phyloP scores from a whole-genome alignment of 2,888 invertebrate species.

The Acanthosepion pharaonis region DNA sequence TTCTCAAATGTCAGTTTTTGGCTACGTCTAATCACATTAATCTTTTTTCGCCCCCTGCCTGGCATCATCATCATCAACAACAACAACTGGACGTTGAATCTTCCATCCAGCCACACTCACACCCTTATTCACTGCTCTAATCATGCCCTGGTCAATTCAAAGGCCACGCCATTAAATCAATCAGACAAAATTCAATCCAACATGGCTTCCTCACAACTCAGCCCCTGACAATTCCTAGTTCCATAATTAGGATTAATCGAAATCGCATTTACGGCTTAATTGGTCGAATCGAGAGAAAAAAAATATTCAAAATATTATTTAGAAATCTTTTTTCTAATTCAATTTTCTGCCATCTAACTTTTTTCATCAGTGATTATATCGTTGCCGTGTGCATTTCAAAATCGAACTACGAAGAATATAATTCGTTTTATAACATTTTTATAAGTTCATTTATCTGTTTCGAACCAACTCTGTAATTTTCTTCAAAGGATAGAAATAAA shows the following conservation, averaged over 20 bases:
- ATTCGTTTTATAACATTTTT: no score
- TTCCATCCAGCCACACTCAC: neutral
- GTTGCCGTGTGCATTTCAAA: no score
- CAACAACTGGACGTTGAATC: neutral
- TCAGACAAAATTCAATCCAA: neutral
- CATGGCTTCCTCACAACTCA: neutral
- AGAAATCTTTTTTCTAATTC: neutral
- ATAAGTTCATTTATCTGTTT: no score
- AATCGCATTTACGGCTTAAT: neutral
- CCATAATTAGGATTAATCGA: conserved; percentile 22
- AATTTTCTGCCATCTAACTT: neutral
- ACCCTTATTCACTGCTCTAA: neutral
- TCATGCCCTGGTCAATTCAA: neutral
- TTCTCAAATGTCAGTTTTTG: neutral
- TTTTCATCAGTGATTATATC: neutral
- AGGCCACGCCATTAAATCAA: conserved; percentile 12
- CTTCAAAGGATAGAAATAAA: no score
- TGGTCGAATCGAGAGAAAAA: neutral
- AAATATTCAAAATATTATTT: neutral
- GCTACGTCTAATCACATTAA: neutral
- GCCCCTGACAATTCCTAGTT: neutral
- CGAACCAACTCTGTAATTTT: no score
- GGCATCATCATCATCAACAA: neutral
- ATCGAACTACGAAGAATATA: no score
- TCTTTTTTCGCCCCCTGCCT: neutral